Percentiles rank a stretch among this genome's conserved stretches.
phyloP scores from a whole-genome alignment of 35 echinoderm and acorn worm genomes.

The Ophioderma brevispina region DNA sequence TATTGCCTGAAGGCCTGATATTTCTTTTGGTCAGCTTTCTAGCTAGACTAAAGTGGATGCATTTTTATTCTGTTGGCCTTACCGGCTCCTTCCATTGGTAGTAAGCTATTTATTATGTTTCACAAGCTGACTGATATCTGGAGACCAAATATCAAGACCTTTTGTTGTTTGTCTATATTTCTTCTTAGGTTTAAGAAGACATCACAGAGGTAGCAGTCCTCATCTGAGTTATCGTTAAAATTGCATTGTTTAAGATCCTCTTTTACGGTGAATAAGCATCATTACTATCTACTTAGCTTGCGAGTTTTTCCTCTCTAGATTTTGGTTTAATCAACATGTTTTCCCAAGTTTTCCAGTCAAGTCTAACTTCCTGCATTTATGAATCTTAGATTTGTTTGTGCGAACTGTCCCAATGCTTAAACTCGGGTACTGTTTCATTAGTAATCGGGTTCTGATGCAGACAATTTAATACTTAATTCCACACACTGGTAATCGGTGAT shows the following conservation, averaged over 20 bases:
- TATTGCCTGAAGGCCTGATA: no score
- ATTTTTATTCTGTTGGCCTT: no score
- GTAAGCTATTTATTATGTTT: no score
- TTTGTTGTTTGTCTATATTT: neutral
- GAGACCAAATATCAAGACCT: neutral
- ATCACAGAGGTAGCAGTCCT: neutral
- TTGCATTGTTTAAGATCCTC: neutral
- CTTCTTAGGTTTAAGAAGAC: neutral
- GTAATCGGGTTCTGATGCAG: neutral
- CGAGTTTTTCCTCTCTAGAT: neutral
- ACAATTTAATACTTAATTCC: neutral
- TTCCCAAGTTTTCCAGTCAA: neutral
- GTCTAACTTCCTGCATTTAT: neutral
- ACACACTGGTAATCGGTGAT: no score
- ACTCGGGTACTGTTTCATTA: no score
- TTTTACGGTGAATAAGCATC: neutral
- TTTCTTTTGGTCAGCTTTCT: no score
- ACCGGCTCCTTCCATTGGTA: no score
- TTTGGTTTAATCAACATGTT: neutral
- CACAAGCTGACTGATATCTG: neutral
- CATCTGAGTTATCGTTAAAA: neutral
- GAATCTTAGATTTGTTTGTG: neutral
- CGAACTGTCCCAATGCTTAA: neutral
- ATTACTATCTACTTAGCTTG: neutral
- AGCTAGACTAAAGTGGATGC: no score